Evolutionary conservation across 2,113 vertebrate species (phyloP), one percentile per base, ranked within the genome.

Genomic region (Lutjanus erythropterus): DNA sequence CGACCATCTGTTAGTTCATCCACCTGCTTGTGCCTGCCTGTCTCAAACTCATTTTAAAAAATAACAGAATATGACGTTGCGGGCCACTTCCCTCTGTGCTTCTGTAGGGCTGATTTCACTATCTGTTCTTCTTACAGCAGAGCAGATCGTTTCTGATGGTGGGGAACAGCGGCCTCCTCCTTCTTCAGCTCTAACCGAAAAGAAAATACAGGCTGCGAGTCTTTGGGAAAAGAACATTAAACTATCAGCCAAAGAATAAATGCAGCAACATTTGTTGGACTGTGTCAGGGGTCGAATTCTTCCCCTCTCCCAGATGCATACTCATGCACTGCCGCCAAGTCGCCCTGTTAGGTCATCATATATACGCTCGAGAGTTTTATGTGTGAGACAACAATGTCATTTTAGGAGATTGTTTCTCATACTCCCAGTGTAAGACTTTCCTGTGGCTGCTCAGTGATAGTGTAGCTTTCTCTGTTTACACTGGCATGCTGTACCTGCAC

Each of bases 151-250:
- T 84, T 80, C 62, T 77, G 87, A 88, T 71, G 75, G 71, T 55
- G 69, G 84, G 47, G 82, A 90, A 83, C 76, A 44, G 12, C 19
- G 1, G 66, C 66, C 68, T 78, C 75, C 47, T 82, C 71, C 61
- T 86, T 81, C 62, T 86, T 69, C 77, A 70, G 35, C 47, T n/a
- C 66, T 44, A 64, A 50, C 83, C 42, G 31, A 78, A 69, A 84
- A 77, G 71, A 89, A 92, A 87, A 90, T 71, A 84, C 15, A 89
- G 80, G 31, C 69, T 84, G 35, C 35, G 52, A 71, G 49, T 82
- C 83, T 92, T 92, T 92, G 89, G 90, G 91, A 93, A 93, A 88
- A 76, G 78, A 88, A 90, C 91, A 91, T 93, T 84, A 92, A 93
- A 92, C 88, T 77, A 84, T 91, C 88, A 88, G 82, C 89, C 80